Conservation (phyloP, 1,140 invertebrate genomes). For the Drosophila rufa region DNA sequence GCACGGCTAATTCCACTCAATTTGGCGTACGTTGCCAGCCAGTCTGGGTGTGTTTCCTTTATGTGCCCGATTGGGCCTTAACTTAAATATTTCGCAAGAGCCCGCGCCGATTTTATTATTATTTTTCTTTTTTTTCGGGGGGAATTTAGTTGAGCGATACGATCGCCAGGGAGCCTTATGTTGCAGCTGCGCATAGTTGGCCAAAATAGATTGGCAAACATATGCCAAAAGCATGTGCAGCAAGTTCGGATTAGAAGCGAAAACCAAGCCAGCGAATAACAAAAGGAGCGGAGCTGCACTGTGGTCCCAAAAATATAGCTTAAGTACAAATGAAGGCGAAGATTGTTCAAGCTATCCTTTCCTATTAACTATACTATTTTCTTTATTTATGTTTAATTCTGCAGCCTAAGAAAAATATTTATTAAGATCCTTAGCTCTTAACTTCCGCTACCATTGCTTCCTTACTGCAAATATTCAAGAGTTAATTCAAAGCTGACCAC, state of each 20-base stretch:
- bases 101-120: conserved; percentile 27
- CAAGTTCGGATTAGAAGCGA: conserved; percentile 64
- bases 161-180: conserved; percentile 50
- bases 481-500: neutral
- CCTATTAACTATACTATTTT: neutral
- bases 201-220: conserved; percentile 73
- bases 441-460: neutral
- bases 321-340: too few relatives aligned
- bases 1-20: conserved; percentile 57
- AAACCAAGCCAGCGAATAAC: conserved; percentile 68
- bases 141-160: conserved; percentile 57
- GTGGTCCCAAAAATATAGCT: neutral
- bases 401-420: neutral
- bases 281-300: conserved; percentile 51
- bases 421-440: neutral
- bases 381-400: too few relatives aligned
- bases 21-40: conserved; percentile 18
- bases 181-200: conserved; percentile 73
- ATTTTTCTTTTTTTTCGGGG: conserved; percentile 7
- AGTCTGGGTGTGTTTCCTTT: conserved; percentile 57
- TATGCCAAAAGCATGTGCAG: conserved; percentile 51
- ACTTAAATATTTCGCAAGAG: conserved; percentile 70
- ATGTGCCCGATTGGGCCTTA: conserved; percentile 30
- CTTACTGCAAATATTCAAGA: neutral
- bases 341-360: neutral